These are phyloP conservation scores for Pseudomyrmex pallidus DNA, from an alignment of 1,140 invertebrate genomes.

Conservation along the genomic window DNA sequence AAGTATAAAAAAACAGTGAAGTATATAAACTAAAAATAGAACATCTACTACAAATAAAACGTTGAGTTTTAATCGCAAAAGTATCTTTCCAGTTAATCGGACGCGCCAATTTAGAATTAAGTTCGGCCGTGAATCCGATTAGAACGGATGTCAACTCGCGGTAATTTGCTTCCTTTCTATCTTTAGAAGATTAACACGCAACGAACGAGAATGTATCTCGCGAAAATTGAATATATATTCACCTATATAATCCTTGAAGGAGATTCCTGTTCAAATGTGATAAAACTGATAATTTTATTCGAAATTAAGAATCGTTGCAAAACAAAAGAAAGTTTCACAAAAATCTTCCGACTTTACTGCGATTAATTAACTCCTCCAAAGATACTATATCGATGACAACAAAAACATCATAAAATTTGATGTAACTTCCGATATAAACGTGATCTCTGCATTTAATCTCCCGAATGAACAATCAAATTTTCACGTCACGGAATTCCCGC, in stretches of 20 bases:
- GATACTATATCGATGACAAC: too few relatives aligned
- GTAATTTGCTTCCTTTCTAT: slow-evolving; percentile 27
- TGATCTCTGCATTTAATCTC: background rate
- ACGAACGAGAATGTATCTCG: background rate
- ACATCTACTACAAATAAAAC: too few relatives aligned
- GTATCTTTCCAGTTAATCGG: slow-evolving; percentile 15
- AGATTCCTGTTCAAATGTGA: background rate
- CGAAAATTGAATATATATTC: background rate
- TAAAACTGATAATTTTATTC: background rate
- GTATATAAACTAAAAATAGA: too few relatives aligned
- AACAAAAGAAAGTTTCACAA: background rate
- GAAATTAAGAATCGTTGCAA: background rate
- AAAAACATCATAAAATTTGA: background rate
- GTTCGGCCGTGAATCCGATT: slow-evolving; percentile 11
- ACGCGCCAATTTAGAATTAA: slow-evolving; percentile 16
- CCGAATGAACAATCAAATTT: background rate
- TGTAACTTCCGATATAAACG: background rate
- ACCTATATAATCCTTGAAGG: background rate
- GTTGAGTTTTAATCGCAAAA: background rate
- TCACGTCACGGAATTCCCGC: background rate
- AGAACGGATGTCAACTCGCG: slow-evolving; percentile 32
- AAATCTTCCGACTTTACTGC: background rate
- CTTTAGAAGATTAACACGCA: slow-evolving; percentile 15
- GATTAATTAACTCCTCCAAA: too few relatives aligned
- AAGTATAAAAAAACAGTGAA: background rate